Conservation (phyloP, 1,140 invertebrate genomes). For the Diploscapter pachys region DNA sequence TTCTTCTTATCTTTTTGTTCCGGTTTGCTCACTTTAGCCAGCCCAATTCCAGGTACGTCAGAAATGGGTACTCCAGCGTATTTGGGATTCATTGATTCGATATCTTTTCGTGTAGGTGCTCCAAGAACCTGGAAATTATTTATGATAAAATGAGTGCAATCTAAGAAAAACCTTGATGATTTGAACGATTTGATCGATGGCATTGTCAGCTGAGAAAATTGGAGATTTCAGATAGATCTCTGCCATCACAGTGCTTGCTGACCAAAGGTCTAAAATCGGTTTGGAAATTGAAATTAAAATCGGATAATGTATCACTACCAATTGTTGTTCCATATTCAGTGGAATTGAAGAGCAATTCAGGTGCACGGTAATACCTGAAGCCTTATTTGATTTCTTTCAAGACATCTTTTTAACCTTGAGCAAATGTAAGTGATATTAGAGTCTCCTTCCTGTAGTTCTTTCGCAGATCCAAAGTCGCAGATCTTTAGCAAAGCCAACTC, state of each 20-base stretch:
- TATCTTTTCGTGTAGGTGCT: conserved; percentile 20
- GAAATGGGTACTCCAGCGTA: conserved; percentile 8
- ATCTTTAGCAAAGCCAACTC: conserved; percentile 24
- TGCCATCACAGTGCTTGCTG: conserved; percentile 2
- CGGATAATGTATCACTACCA: neutral
- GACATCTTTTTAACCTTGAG: conserved; percentile 9
- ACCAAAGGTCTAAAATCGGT: conserved; percentile 23
- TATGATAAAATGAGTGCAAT: neutral
- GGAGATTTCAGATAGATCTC: conserved; percentile 15
- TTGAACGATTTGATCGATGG: conserved; percentile 8
- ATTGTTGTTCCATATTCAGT: conserved; percentile 22
- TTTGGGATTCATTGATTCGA: conserved; percentile 17
- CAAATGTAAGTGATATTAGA: conserved; percentile 27
- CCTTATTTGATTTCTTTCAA: neutral
- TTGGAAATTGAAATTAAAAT: neutral
- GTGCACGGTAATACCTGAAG: conserved; percentile 27
- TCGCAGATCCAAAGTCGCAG: conserved; percentile 33
- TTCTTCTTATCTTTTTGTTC: neutral
- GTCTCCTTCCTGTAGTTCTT: conserved; percentile 10
- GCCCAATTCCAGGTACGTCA: conserved; percentile 18
- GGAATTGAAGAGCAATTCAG: conserved; percentile 21
- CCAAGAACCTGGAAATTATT: conserved; percentile 13
- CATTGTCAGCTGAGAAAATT: conserved; percentile 14
- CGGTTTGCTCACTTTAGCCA: conserved; percentile 11
- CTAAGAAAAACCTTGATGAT: conserved; percentile 21